A percentile compares a stretch with the other conserved stretches of the same genome.
phyloP scores from a whole-genome alignment of 2,888 invertebrate species.

The Himalopsyche anomala region DNA sequence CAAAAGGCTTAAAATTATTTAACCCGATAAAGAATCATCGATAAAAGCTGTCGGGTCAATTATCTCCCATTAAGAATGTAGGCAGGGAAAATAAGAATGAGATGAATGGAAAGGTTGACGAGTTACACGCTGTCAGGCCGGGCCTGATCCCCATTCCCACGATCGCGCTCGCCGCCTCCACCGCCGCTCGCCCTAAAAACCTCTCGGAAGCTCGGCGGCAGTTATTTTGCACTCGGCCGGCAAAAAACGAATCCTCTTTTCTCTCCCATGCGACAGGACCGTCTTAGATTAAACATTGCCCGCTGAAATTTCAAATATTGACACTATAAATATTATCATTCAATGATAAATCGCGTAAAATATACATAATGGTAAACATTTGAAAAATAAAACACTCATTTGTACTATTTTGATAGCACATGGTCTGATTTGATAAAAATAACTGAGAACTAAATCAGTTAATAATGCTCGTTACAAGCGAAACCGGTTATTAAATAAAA shows the following conservation, averaged over 20 bases:
- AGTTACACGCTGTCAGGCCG: constrained; percentile 40
- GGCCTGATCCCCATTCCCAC: constrained; percentile 9
- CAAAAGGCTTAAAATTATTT: constrained; percentile 24
- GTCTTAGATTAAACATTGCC: neutral
- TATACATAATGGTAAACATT: no score
- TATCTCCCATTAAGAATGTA: constrained; percentile 42
- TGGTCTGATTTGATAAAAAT: no score
- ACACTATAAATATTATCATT: no score
- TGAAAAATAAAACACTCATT: no score
- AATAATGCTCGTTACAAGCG: no score
- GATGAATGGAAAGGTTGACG: constrained; percentile 42
- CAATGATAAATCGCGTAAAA: no score
- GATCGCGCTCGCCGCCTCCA: constrained; percentile 4
- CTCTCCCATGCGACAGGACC: constrained; percentile 32
- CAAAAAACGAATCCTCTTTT: constrained; percentile 37
- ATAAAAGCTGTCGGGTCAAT: constrained; percentile 39
- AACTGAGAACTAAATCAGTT: no score
- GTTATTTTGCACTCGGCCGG: constrained; percentile 42
- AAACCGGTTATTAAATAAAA: no score
- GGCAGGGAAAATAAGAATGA: constrained; percentile 30
- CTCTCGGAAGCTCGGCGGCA: constrained; percentile 32
- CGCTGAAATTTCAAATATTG: neutral
- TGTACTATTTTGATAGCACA: no score
- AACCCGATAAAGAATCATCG: constrained; percentile 25
- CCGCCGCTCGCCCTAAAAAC: constrained; percentile 32